These are phyloP conservation scores for Myiagra hebetior DNA, from an alignment of 2,113 vertebrate genomes.

Conservation along the genomic window DNA sequence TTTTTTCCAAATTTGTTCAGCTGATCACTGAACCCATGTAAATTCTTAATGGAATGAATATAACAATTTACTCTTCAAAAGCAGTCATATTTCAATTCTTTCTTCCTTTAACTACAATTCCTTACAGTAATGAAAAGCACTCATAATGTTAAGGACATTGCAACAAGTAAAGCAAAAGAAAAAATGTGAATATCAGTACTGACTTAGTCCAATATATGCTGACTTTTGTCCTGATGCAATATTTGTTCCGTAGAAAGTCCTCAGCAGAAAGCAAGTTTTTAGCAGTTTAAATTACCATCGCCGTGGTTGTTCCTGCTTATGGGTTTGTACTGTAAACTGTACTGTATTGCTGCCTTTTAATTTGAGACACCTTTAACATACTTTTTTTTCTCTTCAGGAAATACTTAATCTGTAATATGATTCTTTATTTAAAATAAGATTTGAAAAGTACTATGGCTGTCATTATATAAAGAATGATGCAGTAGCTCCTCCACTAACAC, in stretches of 20 bases:
- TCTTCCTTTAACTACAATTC: not conserved
- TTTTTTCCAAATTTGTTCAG: not conserved
- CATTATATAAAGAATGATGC: not conserved
- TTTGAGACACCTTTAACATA: not conserved
- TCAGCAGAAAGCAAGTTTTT: not conserved
- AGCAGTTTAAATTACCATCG: not conserved
- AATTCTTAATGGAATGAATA: not conserved
- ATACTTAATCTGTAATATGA: not conserved
- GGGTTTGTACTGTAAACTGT: not conserved
- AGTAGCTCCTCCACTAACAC: not conserved
- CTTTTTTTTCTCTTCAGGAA: not conserved
- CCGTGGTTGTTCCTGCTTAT: not conserved
- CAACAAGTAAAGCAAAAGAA: not conserved
- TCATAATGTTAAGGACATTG: not conserved
- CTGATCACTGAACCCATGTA: not conserved
- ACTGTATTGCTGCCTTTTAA: not conserved
- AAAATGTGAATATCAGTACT: rapidly evolving
- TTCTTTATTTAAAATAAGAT: not conserved
- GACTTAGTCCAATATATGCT: not conserved
- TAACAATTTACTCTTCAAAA: not conserved
- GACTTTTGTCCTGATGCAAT: not conserved
- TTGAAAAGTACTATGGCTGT: not conserved
- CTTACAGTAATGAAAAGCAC: not conserved
- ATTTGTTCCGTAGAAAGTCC: not conserved
- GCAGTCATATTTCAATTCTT: not conserved